These are phyloP conservation scores for Ranitomeya variabilis DNA, from an alignment of 2,113 vertebrate genomes.

Conservation along the genomic window DNA sequence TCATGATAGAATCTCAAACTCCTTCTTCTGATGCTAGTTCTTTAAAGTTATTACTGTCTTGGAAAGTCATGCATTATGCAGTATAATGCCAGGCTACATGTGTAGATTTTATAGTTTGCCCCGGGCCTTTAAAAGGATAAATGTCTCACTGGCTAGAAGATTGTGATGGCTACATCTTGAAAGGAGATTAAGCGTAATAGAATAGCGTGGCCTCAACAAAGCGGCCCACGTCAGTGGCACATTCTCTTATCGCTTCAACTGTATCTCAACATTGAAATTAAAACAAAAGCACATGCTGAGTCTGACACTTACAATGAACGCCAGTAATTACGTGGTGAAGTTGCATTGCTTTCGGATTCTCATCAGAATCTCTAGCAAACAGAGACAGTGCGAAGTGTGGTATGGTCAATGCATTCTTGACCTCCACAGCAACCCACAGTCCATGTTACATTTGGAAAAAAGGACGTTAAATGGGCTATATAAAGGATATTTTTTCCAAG, in stretches of 20 bases:
- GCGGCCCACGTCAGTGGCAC: background rate
- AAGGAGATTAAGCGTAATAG: slow-evolving; percentile 16
- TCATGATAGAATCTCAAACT: background rate
- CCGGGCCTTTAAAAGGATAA: slow-evolving; percentile 37
- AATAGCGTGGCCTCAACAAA: slow-evolving; percentile 12
- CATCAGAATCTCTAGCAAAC: background rate
- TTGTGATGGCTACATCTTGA: slow-evolving; percentile 27
- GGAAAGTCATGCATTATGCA: slow-evolving; percentile 50
- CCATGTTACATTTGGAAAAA: no score
- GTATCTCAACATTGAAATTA: background rate
- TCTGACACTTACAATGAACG: background rate
- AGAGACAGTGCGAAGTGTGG: background rate
- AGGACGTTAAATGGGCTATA: no score
- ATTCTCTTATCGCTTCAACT: slow-evolving; percentile 17
- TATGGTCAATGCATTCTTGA: no score
- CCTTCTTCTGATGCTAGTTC: slow-evolving; percentile 8
- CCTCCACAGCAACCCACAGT: no score
- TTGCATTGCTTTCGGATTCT: background rate
- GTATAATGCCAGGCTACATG: slow-evolving; percentile 37
- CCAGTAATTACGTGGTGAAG: slow-evolving; percentile 10
- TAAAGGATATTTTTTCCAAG: no score
- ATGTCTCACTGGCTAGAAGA: slow-evolving; percentile 37
- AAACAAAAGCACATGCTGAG: background rate
- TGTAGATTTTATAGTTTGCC: slow-evolving; percentile 45
- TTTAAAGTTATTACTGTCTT: slow-evolving; percentile 29